Percentiles rank a stretch among this genome's conserved stretches.
Evolutionary conservation across 2,888 invertebrate species (phyloP).

Genomic region (Yponomeuta plumbellus): DNA sequence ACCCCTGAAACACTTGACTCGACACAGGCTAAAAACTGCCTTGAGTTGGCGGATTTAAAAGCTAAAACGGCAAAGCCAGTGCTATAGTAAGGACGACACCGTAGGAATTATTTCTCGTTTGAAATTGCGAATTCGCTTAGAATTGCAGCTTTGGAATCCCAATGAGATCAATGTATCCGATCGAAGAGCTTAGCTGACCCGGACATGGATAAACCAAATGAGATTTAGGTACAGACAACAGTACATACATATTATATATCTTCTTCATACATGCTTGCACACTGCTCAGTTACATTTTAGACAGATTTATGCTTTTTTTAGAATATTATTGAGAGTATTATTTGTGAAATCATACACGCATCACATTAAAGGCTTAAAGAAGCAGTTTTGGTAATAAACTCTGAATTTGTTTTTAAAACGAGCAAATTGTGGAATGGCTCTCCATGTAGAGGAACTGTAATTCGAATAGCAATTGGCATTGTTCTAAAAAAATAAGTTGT

Average conservation of each 20-base stretch:
- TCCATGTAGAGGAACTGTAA: too few species aligned
- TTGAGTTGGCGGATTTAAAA: constrained; percentile 17
- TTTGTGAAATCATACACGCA: too few species aligned
- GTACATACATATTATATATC: background rate
- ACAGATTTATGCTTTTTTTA: too few species aligned
- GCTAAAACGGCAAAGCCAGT: constrained; percentile 20
- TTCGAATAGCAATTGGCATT: too few species aligned
- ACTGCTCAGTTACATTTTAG: too few species aligned
- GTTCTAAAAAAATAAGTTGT: too few species aligned
- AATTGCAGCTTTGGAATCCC: constrained; percentile 32
- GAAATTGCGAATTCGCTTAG: constrained; percentile 31
- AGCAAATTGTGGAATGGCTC: too few species aligned
- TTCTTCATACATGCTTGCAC: too few species aligned
- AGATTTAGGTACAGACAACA: background rate
- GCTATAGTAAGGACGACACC: constrained; percentile 13
- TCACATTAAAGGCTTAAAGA: too few species aligned
- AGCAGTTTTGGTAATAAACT: too few species aligned
- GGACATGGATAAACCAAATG: background rate
- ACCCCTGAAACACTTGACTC: background rate
- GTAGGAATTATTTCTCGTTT: constrained; percentile 29
- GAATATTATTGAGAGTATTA: too few species aligned
- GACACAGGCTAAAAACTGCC: background rate
- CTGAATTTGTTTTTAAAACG: too few species aligned
- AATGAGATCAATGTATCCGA: constrained; percentile 29
- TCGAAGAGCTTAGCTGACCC: constrained; percentile 23